A percentile compares a stretch with the other conserved stretches of the same genome.
Evolutionary conservation across 2,113 vertebrate species (phyloP).

Genomic region (Natator depressus): DNA sequence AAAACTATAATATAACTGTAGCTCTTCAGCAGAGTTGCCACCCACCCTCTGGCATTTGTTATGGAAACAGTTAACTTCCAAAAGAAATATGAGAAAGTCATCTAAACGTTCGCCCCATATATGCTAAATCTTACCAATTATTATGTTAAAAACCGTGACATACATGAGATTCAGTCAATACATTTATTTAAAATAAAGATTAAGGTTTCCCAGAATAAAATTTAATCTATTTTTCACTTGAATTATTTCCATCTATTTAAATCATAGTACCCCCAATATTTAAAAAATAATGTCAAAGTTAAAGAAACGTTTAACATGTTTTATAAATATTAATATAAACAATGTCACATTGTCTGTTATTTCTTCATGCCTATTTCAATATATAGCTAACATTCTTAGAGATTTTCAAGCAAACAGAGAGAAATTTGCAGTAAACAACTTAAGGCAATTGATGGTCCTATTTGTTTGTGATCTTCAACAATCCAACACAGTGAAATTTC

Average conservation of each 20-base stretch:
- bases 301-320: too few relatives aligned
- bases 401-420: not conserved
- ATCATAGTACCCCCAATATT: not conserved
- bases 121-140: not conserved
- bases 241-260: not conserved
- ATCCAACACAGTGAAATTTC: not conserved
- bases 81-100: not conserved
- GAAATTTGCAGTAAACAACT: constrained; percentile 30
- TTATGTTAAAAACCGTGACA: not conserved
- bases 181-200: rapidly evolving
- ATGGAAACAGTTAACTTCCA: not conserved
- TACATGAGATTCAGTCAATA: not conserved
- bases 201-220: not conserved
- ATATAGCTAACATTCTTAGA: not conserved
- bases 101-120: not conserved
- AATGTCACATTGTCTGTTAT: not conserved
- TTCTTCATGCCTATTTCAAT: not conserved
- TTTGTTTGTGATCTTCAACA: constrained; percentile 5
- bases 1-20: not conserved
- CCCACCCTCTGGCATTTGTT: not conserved
- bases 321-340: not conserved
- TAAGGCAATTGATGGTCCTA: not conserved
- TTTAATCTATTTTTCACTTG: not conserved
- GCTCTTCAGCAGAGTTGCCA: not conserved
- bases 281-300: not conserved